Base-by-base conservation (phyloP, 2,797 vertebrate species). In the Pangasius djambal region DNA sequence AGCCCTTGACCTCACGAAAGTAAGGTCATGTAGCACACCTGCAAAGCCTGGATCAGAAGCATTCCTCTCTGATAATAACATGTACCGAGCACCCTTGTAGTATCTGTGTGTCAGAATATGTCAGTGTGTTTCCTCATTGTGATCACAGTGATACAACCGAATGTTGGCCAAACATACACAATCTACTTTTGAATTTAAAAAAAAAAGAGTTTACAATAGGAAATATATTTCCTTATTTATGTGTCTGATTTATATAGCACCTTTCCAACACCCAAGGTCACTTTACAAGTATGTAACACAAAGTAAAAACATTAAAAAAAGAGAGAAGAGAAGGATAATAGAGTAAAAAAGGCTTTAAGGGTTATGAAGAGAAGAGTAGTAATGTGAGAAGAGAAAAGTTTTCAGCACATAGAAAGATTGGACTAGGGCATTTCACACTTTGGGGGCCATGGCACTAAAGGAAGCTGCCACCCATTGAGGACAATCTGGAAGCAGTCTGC, bases 361-460 rank as follows among this genome's bases (percentile, higher is more conserved):
- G 69, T 8, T 18, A 37, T 20, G 44, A 48, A 48, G 44, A 48
- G 8, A 8, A 48, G 44, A 48, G 44, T 48, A 48, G 9, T 48
- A 48, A 48, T 48, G 44, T 48, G 44, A 48, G 44, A 48, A 48
- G 44, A 48, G 44, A 48, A 48, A 48, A 48, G 44, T 48, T 74
- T 55, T 78, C 28, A 8, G n/a, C 50, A 18, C 28, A 78, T 16
- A 31, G 15, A 55, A 78, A 55, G 75, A 16, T 28, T 78, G 48
- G 7, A 15, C 28, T 7, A 55, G 75, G 75, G 50, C 50, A 55
- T 79, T 55, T 20, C 50, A 79, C 50, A 48, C 44, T 16, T 31
- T 79, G 77, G 77, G 16, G 28, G n/a, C 77, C n/a, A 79, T 79
- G 77, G n/a, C 77, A 79, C 77, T 34, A 79, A 79, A 79, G 50